These are phyloP conservation scores for Lasioglossum zephyrum DNA, from an alignment of 2,888 invertebrate species.

Conservation along the genomic window DNA sequence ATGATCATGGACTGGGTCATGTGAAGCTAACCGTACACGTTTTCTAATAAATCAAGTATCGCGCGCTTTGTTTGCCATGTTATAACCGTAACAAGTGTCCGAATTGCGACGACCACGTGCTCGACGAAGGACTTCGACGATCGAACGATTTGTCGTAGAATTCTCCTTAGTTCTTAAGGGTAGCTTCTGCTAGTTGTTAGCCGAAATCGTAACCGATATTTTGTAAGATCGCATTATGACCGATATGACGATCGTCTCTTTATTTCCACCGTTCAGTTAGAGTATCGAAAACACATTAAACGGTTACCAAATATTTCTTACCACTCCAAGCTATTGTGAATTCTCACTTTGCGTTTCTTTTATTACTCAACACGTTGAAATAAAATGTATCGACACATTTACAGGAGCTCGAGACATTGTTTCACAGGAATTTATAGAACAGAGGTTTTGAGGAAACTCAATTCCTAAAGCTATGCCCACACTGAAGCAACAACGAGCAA, in stretches of 20 bases:
- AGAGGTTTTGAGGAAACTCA: no score
- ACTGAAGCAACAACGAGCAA: not conserved
- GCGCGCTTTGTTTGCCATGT: conserved; percentile 49
- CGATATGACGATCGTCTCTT: conserved; percentile 24
- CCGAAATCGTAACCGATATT: conserved; percentile 46
- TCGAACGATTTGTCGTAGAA: conserved; percentile 15
- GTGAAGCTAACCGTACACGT: conserved; percentile 26
- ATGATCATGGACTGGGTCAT: conserved; percentile 42
- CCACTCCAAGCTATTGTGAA: not conserved
- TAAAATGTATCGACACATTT: not conserved
- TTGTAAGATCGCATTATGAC: conserved; percentile 20
- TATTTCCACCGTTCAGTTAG: conserved; percentile 15
- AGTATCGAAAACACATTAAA: not conserved
- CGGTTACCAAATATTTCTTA: conserved; percentile 3
- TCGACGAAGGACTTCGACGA: conserved; percentile 20
- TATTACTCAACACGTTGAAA: not conserved
- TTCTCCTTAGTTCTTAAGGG: conserved; percentile 31
- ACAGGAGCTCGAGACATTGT: no score
- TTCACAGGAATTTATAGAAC: no score
- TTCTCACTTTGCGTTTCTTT: not conserved
- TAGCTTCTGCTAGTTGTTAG: conserved; percentile 49
- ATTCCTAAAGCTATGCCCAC: not conserved
- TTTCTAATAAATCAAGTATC: conserved; percentile 21
- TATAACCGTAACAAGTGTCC: conserved; percentile 23
- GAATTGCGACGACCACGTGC: conserved; percentile 17